phyloP scores from a whole-genome alignment of 2,113 vertebrate genomes.

The Indicator indicator region DNA sequence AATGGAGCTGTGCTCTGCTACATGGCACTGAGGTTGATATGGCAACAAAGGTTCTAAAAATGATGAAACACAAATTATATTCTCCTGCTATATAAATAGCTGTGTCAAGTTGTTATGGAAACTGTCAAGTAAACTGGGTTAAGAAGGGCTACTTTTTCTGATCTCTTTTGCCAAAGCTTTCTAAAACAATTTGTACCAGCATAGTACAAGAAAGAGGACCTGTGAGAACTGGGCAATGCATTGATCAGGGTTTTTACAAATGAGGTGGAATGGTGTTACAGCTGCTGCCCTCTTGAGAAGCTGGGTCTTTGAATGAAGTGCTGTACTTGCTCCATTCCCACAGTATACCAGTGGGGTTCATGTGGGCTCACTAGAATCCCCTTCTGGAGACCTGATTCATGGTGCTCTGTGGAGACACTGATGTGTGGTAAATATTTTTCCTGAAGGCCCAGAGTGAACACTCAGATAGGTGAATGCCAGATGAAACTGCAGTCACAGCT shows the following conservation, averaged over 20 bases:
- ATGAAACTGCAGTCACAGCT: conserved; percentile 6
- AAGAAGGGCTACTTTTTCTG: conserved; percentile 46
- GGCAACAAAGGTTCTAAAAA: conserved; percentile 73
- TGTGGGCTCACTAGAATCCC: background rate
- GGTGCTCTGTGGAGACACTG: background rate
- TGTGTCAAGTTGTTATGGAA: conserved; percentile 72
- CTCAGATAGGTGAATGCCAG: background rate
- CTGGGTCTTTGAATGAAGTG: background rate
- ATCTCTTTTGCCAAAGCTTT: conserved; percentile 31
- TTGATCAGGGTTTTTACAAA: background rate
- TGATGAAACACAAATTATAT: conserved; percentile 30
- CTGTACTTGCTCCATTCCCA: background rate
- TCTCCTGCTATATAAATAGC: conserved; percentile 60
- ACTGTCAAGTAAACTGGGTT: conserved; percentile 66
- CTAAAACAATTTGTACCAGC: background rate
- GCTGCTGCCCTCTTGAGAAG: background rate
- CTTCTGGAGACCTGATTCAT: background rate
- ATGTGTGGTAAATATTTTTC: background rate
- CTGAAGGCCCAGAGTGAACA: background rate
- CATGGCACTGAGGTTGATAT: conserved; percentile 44
- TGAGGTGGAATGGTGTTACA: background rate
- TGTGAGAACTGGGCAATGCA: background rate
- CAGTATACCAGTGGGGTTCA: background rate
- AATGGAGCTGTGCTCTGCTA: conserved; percentile 19
- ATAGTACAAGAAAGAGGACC: background rate